These are phyloP conservation scores for Maccullochella peelii DNA, from an alignment of 2,113 vertebrate species.

Conservation along the genomic window DNA sequence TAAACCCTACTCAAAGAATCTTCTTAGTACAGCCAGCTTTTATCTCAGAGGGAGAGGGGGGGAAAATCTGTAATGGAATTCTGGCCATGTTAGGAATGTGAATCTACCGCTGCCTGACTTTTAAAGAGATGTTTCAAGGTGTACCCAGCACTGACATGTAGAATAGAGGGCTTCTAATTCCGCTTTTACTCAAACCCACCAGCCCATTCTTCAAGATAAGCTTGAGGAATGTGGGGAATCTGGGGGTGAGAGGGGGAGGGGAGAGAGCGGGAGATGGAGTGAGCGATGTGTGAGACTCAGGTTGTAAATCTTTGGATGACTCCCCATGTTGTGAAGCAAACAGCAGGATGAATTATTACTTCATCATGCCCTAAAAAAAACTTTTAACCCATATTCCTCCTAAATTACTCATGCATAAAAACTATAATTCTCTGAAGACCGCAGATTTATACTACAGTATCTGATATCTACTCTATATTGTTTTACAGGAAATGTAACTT, in stretches of 20 bases:
- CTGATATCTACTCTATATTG: slow-evolving; percentile 30
- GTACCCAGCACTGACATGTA: slow-evolving; percentile 69
- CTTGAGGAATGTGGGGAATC: slow-evolving; percentile 88
- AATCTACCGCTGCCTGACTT: slow-evolving; percentile 75
- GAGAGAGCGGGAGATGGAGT: slow-evolving; percentile 58
- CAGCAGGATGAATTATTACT: slow-evolving; percentile 27
- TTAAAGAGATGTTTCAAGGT: slow-evolving; percentile 85
- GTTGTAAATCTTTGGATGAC: slow-evolving; percentile 76
- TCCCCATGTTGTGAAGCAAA: slow-evolving; percentile 15
- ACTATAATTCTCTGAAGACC: background rate
- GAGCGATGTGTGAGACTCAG: slow-evolving; percentile 68
- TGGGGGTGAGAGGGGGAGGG: slow-evolving; percentile 64
- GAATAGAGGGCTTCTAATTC: slow-evolving; percentile 80
- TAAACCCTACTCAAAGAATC: slow-evolving; percentile 64
- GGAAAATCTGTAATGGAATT: slow-evolving; percentile 76
- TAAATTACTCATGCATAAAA: slow-evolving; percentile 12
- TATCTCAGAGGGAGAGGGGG: slow-evolving; percentile 68
- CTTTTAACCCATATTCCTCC: background rate
- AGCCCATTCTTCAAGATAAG: slow-evolving; percentile 87
- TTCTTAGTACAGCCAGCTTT: slow-evolving; percentile 72
- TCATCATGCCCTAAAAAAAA: background rate
- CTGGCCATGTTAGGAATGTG: slow-evolving; percentile 83
- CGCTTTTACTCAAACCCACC: slow-evolving; percentile 81
- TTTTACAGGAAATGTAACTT: slow-evolving; percentile 26
- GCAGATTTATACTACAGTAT: slow-evolving; percentile 14